phyloP scores from a whole-genome alignment of 2,113 vertebrate species.

The Rhagologus leucostigma region DNA sequence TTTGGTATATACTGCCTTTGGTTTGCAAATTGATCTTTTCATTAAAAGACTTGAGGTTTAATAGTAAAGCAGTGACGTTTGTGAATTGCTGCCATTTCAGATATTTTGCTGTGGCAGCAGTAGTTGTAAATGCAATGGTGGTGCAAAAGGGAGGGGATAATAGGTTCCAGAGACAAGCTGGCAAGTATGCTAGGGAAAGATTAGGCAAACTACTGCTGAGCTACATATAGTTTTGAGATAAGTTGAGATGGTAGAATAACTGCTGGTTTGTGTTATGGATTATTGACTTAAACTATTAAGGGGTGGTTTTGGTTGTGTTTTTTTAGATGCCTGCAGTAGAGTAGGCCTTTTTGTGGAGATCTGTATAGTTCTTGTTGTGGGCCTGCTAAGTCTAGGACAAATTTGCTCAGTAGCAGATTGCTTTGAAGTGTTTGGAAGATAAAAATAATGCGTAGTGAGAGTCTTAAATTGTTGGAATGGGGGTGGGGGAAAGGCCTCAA shows the following conservation, averaged over 20 bases:
- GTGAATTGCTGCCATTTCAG: background rate
- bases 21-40: background rate
- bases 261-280: background rate
- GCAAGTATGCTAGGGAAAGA: background rate
- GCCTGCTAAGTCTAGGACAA: background rate
- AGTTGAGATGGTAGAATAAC: background rate
- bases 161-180: background rate
- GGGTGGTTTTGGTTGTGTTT: background rate
- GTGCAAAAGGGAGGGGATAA: background rate
- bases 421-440: background rate
- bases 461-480: background rate
- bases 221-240: background rate
- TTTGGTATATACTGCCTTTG: rapidly evolving
- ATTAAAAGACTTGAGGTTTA: background rate
- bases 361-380: background rate
- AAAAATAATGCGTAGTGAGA: background rate
- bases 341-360: background rate
- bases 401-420: background rate
- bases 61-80: background rate
- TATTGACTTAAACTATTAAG: background rate
- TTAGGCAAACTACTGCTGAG: background rate
- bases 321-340: background rate
- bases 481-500: background rate
- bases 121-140: background rate
- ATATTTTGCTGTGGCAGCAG: background rate